Conservation (phyloP, 2,797 vertebrate species). For the Lophotriccus pileatus region DNA sequence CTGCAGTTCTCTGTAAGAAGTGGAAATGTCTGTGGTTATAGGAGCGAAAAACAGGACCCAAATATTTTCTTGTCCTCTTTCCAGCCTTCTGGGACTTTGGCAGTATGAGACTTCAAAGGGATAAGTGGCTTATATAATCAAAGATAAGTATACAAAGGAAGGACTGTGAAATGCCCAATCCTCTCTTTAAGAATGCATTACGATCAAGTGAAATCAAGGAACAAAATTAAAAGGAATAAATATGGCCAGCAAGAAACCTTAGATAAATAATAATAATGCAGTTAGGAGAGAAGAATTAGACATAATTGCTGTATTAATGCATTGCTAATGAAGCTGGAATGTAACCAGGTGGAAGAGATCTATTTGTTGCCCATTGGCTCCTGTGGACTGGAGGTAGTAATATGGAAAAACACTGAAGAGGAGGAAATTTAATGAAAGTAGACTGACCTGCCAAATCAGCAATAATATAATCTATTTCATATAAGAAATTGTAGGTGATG, state of each 20-base stretch:
- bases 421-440: conserved; percentile 28
- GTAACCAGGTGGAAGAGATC: conserved; percentile 39
- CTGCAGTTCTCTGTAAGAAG: not conserved
- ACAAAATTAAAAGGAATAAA: conserved; percentile 24
- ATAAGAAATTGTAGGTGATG: not conserved
- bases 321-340: conserved; percentile 46
- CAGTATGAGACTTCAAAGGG: not conserved
- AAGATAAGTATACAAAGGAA: not conserved
- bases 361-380: conserved; percentile 40
- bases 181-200: not conserved
- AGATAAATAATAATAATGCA: conserved; percentile 45
- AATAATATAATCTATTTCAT: not conserved
- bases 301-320: conserved; percentile 12
- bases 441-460: not conserved
- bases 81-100: not conserved
- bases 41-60: not conserved
- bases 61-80: not conserved
- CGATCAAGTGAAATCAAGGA: not conserved
- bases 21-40: not conserved
- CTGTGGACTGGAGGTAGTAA: not conserved
- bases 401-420: not conserved
- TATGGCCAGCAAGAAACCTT: not conserved
- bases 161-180: not conserved
- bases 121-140: conserved; percentile 25
- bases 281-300: conserved; percentile 2